Evolutionary conservation across 1,140 invertebrate genomes (phyloP).

Genomic region (Plodia interpunctella): DNA sequence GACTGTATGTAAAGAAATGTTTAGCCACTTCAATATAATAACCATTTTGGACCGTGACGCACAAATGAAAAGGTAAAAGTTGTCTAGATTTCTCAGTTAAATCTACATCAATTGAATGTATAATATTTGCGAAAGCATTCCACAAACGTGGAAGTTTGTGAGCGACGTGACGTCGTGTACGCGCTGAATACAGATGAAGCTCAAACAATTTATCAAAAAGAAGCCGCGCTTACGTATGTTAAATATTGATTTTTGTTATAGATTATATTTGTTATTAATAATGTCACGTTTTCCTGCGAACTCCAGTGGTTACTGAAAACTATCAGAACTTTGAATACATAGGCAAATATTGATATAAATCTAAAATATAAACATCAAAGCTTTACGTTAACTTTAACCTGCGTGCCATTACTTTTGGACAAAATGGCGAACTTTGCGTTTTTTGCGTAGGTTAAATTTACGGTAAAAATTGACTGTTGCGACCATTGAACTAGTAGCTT

Average conservation of each 20-base stretch:
- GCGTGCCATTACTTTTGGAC: no score
- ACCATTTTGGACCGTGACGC: no score
- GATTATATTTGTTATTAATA: neutral
- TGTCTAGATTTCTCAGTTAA: neutral
- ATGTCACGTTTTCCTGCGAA: neutral
- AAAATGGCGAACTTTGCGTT: no score
- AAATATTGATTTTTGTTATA: conserved; percentile 4
- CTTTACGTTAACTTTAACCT: no score
- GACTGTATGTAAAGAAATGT: no score
- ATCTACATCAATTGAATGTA: conserved; percentile 4
- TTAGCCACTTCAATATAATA: no score
- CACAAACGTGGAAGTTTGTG: neutral
- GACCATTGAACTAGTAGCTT: no score
- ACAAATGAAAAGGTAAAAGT: neutral
- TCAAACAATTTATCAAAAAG: conserved; percentile 8
- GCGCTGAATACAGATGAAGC: conserved; percentile 7
- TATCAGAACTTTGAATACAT: no score
- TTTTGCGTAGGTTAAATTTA: no score
- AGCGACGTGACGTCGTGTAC: neutral
- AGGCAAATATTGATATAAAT: no score
- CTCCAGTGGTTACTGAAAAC: neutral
- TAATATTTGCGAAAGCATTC: neutral
- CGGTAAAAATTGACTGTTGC: no score
- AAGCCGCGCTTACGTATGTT: neutral
- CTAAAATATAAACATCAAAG: no score